Conservation (phyloP, 2,888 invertebrate species). For the Icerya purchasi region DNA sequence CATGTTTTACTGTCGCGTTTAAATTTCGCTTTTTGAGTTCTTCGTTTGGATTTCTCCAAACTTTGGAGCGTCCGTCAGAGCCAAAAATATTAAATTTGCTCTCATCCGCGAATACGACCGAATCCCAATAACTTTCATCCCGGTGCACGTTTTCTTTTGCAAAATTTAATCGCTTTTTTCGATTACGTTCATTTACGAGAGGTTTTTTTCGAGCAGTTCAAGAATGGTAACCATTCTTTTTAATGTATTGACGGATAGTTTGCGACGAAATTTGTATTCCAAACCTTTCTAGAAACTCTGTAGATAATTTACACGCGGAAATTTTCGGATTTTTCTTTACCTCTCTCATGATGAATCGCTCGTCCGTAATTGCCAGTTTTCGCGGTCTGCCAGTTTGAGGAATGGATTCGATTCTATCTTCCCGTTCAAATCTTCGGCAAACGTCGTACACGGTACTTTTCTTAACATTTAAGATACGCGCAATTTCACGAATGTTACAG, state of each 20-base stretch:
- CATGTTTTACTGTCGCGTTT: too few species aligned
- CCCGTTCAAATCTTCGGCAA: too few species aligned
- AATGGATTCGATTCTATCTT: background rate
- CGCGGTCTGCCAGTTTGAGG: background rate
- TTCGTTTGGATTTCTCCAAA: conserved; percentile 2
- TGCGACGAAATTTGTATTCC: background rate
- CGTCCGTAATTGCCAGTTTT: background rate
- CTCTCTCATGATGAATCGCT: background rate
- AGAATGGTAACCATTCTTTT: background rate
- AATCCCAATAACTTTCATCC: background rate
- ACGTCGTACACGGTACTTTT: too few species aligned
- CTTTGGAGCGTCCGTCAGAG: background rate
- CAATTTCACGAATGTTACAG: too few species aligned
- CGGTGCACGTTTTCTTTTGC: background rate
- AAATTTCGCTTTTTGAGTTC: too few species aligned
- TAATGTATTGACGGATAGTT: background rate
- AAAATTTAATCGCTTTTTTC: background rate
- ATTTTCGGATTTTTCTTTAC: background rate
- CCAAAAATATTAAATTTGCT: conserved; percentile 1
- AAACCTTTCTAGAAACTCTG: background rate
- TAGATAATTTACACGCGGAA: background rate
- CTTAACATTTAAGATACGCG: too few species aligned
- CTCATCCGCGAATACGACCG: background rate
- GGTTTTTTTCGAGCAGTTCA: background rate
- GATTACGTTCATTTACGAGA: too few species aligned